These are phyloP conservation scores for Turnix velox DNA, from an alignment of 2,113 vertebrate genomes.

Conservation along the genomic window DNA sequence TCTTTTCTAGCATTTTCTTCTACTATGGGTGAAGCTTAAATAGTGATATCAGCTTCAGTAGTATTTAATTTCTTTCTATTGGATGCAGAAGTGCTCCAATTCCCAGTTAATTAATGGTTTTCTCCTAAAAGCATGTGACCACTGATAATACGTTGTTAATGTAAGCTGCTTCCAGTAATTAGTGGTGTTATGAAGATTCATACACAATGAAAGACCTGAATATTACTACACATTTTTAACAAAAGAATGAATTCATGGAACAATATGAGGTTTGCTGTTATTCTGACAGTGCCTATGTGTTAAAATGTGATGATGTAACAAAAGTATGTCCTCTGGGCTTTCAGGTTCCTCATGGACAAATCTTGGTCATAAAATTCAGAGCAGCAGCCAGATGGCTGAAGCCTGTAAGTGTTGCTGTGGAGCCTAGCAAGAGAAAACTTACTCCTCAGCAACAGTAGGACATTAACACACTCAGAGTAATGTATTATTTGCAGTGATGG, in stretches of 20 bases:
- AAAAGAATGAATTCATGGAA: neutral
- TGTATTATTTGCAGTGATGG: neutral
- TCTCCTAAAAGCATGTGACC: neutral
- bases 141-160: neutral
- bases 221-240: neutral
- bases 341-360: neutral
- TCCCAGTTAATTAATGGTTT: neutral
- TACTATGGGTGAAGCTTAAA: neutral
- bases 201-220: neutral
- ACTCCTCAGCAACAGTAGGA: neutral
- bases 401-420: neutral
- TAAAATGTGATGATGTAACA: neutral
- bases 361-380: conserved; percentile 11
- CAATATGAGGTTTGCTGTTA: neutral
- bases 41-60: neutral
- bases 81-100: neutral
- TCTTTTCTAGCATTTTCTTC: neutral
- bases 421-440: neutral
- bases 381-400: conserved; percentile 9
- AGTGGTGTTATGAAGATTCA: neutral
- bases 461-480: neutral
- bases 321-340: neutral
- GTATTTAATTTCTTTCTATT: neutral
- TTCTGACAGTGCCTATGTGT: neutral
- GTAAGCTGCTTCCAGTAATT: neutral